phyloP scores from a whole-genome alignment of 2,888 invertebrate species.

The Tolmerus cingulatus region DNA sequence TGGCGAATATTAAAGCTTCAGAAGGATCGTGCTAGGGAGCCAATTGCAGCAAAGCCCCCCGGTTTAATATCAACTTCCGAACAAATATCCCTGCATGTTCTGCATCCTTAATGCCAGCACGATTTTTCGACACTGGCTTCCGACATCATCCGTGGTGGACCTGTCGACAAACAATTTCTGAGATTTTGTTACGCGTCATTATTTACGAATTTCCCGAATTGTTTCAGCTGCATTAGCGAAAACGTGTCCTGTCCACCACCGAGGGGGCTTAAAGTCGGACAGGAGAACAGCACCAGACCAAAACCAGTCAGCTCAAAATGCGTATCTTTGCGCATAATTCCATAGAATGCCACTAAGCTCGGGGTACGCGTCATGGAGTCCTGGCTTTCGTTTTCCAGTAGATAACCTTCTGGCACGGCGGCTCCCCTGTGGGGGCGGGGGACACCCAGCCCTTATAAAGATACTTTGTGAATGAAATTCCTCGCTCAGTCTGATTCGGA shows the following conservation, averaged over 20 bases:
- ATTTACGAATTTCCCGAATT: conserved; percentile 32
- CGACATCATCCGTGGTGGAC: not conserved
- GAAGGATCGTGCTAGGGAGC: not conserved
- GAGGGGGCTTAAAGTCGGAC: not conserved
- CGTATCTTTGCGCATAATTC: conserved; percentile 21
- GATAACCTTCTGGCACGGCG: not conserved
- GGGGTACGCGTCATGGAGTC: not conserved
- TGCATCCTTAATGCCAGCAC: not conserved
- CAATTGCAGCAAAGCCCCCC: not conserved
- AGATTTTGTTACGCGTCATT: not conserved
- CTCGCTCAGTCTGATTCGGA: conserved; percentile 57
- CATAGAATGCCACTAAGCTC: not conserved
- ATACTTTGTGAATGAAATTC: conserved; percentile 38
- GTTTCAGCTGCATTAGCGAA: not conserved
- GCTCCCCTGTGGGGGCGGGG: too few relatives aligned
- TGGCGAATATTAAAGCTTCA: not conserved
- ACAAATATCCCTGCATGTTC: not conserved
- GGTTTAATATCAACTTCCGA: not conserved
- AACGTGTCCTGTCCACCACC: conserved; percentile 5
- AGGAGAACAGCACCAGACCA: not conserved
- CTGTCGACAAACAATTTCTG: not conserved
- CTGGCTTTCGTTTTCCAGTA: not conserved
- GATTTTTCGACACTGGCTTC: not conserved
- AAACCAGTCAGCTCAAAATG: not conserved
- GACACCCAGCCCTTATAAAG: not conserved